Evolutionary conservation across 2,113 vertebrate genomes (phyloP).

Genomic region (Girardinichthys multiradiatus): DNA sequence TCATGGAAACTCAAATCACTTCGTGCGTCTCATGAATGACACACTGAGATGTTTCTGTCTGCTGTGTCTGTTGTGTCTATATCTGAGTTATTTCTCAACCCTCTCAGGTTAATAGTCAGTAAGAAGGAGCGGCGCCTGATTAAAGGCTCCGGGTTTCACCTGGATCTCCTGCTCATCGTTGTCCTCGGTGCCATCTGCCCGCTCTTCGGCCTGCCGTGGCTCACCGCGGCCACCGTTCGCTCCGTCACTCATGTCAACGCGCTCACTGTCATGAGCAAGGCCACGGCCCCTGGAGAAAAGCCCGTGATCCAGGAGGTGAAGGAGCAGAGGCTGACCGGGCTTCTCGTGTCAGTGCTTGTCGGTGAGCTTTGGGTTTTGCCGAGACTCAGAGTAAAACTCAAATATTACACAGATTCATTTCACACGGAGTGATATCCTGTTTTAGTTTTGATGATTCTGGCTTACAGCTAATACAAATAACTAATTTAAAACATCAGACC

Average conservation of each 20-base stretch:
- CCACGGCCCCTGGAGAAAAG: conserved; percentile 92
- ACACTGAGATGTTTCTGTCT: background rate
- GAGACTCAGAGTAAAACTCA: no score
- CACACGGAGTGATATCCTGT: no score
- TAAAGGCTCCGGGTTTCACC: conserved; percentile 96
- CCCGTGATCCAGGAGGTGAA: conserved; percentile 96
- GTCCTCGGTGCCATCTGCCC: conserved; percentile 91
- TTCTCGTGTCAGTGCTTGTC: conserved; percentile 90
- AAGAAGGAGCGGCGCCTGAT: conserved; percentile 92
- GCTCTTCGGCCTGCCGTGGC: conserved; percentile 95
- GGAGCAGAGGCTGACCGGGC: conserved; percentile 93
- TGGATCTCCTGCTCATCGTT: conserved; percentile 95
- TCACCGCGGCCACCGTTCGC: conserved; percentile 93
- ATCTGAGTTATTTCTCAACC: background rate
- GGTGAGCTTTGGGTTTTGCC: no score
- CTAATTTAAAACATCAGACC: no score
- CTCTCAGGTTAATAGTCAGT: conserved; percentile 91
- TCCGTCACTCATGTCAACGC: conserved; percentile 96
- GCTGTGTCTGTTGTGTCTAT: background rate
- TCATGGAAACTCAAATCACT: conserved; percentile 99
- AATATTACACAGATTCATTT: no score
- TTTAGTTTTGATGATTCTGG: no score
- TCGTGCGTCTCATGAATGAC: conserved; percentile 82
- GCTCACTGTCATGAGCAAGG: conserved; percentile 96
- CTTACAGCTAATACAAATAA: no score